A percentile compares a stretch with the other conserved stretches of the same genome.
phyloP scores from a whole-genome alignment of 2,113 vertebrate species.

The Campylomormyrus tamandua region DNA sequence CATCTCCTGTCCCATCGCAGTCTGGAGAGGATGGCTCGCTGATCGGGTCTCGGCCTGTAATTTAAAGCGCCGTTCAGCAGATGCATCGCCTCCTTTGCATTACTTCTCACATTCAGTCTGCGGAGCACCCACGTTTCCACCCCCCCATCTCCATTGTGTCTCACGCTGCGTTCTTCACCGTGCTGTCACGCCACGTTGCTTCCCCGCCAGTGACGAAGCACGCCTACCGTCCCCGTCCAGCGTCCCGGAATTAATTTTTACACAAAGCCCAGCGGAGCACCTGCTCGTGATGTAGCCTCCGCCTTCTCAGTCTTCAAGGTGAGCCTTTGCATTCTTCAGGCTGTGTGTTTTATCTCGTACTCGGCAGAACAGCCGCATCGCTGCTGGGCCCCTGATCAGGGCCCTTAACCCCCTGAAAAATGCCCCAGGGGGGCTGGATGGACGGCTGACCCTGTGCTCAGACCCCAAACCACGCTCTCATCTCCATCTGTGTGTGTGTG shows the following conservation, averaged over 20 bases:
- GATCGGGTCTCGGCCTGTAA: neutral
- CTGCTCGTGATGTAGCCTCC: neutral
- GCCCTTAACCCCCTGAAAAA: neutral
- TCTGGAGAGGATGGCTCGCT: conserved; percentile 8
- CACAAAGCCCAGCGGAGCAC: neutral
- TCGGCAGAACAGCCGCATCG: no score
- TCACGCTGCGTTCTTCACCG: neutral
- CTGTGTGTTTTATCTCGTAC: no score
- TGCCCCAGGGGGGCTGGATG: neutral
- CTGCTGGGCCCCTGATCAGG: neutral
- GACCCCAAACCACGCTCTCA: neutral
- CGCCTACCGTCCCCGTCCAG: neutral
- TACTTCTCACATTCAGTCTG: conserved; percentile 23
- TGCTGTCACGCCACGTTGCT: conserved; percentile 17
- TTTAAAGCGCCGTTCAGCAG: conserved; percentile 20
- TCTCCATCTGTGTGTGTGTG: neutral
- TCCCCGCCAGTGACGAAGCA: neutral
- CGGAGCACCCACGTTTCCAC: conserved; percentile 17
- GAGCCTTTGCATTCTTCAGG: neutral
- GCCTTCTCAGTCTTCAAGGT: neutral
- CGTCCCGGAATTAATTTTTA: conserved; percentile 4
- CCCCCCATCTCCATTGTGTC: neutral
- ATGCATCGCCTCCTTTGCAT: conserved; percentile 18
- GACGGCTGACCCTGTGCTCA: neutral
- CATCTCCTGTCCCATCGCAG: neutral